Percentiles rank a stretch among this genome's conserved stretches.
These are phyloP conservation scores for Erebia aethiops DNA, from an alignment of 2,888 invertebrate genomes.

Conservation along the genomic window DNA sequence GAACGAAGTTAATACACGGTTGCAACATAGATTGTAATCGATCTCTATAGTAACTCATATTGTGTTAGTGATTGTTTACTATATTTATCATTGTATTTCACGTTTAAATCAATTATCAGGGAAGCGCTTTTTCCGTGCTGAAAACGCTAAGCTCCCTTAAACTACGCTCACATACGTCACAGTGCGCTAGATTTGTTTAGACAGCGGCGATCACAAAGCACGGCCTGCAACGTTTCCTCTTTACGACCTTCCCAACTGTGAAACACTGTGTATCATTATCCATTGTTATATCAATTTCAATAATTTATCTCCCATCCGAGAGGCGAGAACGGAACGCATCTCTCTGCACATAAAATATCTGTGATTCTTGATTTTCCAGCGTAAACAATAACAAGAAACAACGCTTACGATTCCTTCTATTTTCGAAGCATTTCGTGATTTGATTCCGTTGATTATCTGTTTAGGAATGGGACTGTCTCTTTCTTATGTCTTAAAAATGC, in stretches of 20 bases:
- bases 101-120: neutral
- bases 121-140: slow-evolving; percentile 28
- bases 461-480: slow-evolving; percentile 26
- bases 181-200: slow-evolving; percentile 69
- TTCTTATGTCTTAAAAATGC: slow-evolving; percentile 14
- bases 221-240: slow-evolving; percentile 76
- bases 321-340: slow-evolving; percentile 71
- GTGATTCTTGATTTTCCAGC: slow-evolving; percentile 64
- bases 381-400: slow-evolving; percentile 49
- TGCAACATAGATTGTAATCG: too few relatives aligned
- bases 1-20: too few relatives aligned
- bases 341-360: slow-evolving; percentile 62
- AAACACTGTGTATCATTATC: slow-evolving; percentile 72
- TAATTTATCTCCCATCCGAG: slow-evolving; percentile 69
- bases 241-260: slow-evolving; percentile 79
- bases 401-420: slow-evolving; percentile 42
- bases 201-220: slow-evolving; percentile 76
- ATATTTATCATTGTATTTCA: neutral
- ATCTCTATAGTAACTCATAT: too few relatives aligned
- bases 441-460: slow-evolving; percentile 41
- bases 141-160: slow-evolving; percentile 47
- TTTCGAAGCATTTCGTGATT: slow-evolving; percentile 41
- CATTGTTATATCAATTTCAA: slow-evolving; percentile 82
- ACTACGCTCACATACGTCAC: slow-evolving; percentile 43
- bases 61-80: too few relatives aligned